Evolutionary conservation across 2,888 invertebrate genomes (phyloP), one percentile per base, ranked within the genome.

Genomic region (Oxystoma pomonae): DNA sequence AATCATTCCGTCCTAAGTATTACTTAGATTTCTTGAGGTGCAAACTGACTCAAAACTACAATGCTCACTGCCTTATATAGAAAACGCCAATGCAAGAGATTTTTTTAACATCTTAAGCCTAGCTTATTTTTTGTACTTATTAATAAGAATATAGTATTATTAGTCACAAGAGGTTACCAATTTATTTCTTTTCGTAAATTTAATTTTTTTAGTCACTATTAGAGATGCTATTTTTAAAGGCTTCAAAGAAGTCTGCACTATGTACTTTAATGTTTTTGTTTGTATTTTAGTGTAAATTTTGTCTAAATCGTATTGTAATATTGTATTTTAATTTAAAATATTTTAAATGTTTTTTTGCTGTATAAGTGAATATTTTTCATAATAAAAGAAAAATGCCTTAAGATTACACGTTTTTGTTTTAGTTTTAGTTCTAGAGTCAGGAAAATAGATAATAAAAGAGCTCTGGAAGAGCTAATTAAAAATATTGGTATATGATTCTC

Each of bases 291-390:
- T 35, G 35, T 35, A 35, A 7, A 35, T 7, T 35, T 35, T 35
- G 3, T 35, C 12, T 35, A 35, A 35, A 35, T 12, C 12, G 35
- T 35, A 35, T 7, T 35, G 3, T 35, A 35, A 35, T 35, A 35
- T 35, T 35, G 12, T 35, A 35, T 7, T 35, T 35, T 35, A 7
- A 35, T 35, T 35, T 35, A 18, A 49, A 35, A 58, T 22, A 62
- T 61, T 66, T 69, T 65, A 69, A 67, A 68, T 69, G 67, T 70
- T 66, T 68, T 67, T 68, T 69, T 68, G 35, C 35, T 35, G 35
- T 35, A n/a, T n/a, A 35, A 35, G 35, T 35, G 35, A 35, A n/a
- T n/a, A n/a, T n/a, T 35, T 35, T 35, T 35, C 12, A 7, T 35
- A 35, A 35, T 35, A 35, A 7, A 7, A 35, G 12, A 35, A 7